Evolutionary conservation across 2,888 invertebrate genomes (phyloP), one percentile per base, ranked within the genome.

Genomic region (Lasioglossum oenotherae): DNA sequence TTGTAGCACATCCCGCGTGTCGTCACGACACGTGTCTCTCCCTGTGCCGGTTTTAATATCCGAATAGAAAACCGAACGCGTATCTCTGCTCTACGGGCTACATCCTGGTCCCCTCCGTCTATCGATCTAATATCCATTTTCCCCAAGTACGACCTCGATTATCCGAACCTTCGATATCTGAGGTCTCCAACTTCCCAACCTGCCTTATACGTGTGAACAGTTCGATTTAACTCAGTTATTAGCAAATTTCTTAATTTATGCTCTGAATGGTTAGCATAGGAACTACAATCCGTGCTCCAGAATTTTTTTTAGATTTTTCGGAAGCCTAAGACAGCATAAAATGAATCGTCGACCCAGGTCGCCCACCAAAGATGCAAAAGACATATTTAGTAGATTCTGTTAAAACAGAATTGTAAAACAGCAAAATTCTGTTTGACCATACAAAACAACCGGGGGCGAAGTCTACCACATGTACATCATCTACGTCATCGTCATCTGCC

Each of bases 1-100:
- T 84, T 57, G 86, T 57, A 44, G 86, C 84, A 81, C 84, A 83
- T 87, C 87, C 84, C 83, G 82, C 78, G 81, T 75, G 79, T 74
- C 78, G 67, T 74, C 78, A 23, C 53, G 71, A 31, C 64, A 78
- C 80, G 75, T 78, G 57, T 81, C 78, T 85, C 53, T 80, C 75
- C 80, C 73, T 73, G 78, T 76, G 80, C 64, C 78, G 49, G 72
- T 82, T 83, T 86, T 44, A 23, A 31, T 74, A 74, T 78, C 64
- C 23, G 76, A 83, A 82, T 53, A 76, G 78, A 78, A 38, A 69
- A 69, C 38, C 69, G 38, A 38, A 38, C 69, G 23, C 27, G 27
- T 27, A 27, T 60, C 5, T 27, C 60, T 14, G 16, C 27, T 27
- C 5, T 27, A n/a, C 14, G 14, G 60, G 60, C 14, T 14, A 60